Base-by-base conservation (phyloP, 23 tunicate genomes). In the Trididemnum clinides region DNA sequence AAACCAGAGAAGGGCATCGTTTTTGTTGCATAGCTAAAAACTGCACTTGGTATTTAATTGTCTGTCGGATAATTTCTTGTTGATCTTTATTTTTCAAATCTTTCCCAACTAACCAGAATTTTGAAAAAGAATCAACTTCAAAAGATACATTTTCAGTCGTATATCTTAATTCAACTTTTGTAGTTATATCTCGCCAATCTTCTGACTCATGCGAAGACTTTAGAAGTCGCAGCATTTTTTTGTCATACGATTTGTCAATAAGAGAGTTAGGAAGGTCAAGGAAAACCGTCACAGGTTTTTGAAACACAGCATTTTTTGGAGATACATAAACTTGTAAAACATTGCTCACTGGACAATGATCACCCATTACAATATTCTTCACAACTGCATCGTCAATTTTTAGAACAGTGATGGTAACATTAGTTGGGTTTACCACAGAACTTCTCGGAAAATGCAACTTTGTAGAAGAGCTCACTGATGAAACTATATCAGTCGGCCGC, bases 11-110 rank as follows among this genome's bases (percentile, higher is more conserved):
- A 21, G 97, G 97, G 23, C 88, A 64, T 5, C 33, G 33, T 27
- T 50, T 70, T 33, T 66, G 51, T 82, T 92, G 97, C 92, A 92
- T 87, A 0, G 97, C 97, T 69, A 92, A 65, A 64, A 92, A 92
- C 31, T 92, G 97, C 1, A 92, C 97, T 59, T 77, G 58, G 51
- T 92, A 85, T 10, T 85, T 92, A 27, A 77, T 82, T 12, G 75
- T 50, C n/a, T n/a, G n/a, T 1, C 97, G 82, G 2, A 77, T 80
- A 51, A 82, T 87, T 4, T 87, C 83, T 72, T 88, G 63, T 44
- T 89, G 79, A 33, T 78, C 84, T 1, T 77, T 92, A 15, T 92
- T 92, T 31, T 64, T 33, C 1, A 92, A 57, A 39, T 88, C 83
- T 23, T 78, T 72, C 81, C 82, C 71, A 4, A 84, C 92, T 5